Conservation (phyloP, 2,888 invertebrate species). For the Zygothrica quintamaculata region DNA sequence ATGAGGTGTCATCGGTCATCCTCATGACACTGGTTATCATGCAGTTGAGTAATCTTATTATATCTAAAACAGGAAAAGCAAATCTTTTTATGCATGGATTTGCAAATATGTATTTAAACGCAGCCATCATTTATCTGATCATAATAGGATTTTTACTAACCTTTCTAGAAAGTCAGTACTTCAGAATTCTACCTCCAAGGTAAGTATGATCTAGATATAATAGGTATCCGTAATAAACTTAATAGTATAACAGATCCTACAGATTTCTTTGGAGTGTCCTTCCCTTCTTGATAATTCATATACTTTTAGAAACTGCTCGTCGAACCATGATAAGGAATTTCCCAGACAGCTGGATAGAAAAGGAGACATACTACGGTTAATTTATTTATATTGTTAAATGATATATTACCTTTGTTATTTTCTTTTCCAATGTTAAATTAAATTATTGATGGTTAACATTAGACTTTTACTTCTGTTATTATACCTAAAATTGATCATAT, state of each 20-base stretch:
- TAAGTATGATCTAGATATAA: constrained; percentile 29
- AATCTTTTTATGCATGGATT: constrained; percentile 56
- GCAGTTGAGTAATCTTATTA: constrained; percentile 51
- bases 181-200: constrained; percentile 20
- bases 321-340: constrained; percentile 43
- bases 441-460: no score
- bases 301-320: constrained; percentile 38
- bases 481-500: no score
- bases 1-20: constrained; percentile 3
- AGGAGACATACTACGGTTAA: constrained; percentile 14
- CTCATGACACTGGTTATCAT: constrained; percentile 42
- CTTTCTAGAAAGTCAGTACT: background rate
- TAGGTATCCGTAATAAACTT: no score
- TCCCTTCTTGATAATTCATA: constrained; percentile 29
- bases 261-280: constrained; percentile 19
- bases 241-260: constrained; percentile 25
- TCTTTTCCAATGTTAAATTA: no score
- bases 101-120: constrained; percentile 27
- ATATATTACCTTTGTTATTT: no score
- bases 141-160: constrained; percentile 3
- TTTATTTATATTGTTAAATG: no score
- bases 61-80: constrained; percentile 45
- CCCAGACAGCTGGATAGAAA: constrained; percentile 50
- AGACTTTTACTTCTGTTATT: no score
- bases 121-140: constrained; percentile 38